phyloP scores from a whole-genome alignment of 2,888 invertebrate species.

The Lasius platythorax region DNA sequence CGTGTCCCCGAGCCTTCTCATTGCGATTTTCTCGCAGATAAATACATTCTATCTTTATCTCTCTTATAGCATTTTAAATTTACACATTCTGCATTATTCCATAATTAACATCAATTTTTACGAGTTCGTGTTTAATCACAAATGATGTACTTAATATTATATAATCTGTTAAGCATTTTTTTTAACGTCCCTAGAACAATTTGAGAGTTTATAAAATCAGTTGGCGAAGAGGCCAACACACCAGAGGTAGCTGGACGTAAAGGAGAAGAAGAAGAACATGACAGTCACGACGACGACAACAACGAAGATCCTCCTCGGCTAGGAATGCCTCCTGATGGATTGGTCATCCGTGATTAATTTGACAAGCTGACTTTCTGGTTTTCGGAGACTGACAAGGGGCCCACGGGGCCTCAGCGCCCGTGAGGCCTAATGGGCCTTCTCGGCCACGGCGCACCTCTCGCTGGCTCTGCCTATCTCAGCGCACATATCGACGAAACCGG shows the following conservation, averaged over 20 bases:
- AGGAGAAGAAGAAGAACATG: slow-evolving; percentile 45
- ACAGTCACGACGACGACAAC: slow-evolving; percentile 62
- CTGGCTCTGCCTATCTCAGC: slow-evolving; percentile 70
- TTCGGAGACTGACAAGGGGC: slow-evolving; percentile 83
- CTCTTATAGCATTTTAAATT: not conserved
- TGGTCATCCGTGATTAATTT: slow-evolving; percentile 86
- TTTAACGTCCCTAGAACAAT: slow-evolving; percentile 1
- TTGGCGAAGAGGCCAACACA: slow-evolving; percentile 24
- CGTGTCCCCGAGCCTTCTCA: slow-evolving; percentile 1
- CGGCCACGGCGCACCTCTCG: slow-evolving; percentile 42
- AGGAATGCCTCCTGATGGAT: slow-evolving; percentile 86
- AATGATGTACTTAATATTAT: not conserved
- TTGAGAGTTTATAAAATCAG: slow-evolving; percentile 2
- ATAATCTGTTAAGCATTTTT: slow-evolving; percentile 21
- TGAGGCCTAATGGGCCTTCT: slow-evolving; percentile 82
- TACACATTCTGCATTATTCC: not conserved
- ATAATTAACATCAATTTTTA: slow-evolving; percentile 16
- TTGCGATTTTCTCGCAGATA: slow-evolving; percentile 9
- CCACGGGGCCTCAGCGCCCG: slow-evolving; percentile 75
- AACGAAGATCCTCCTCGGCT: slow-evolving; percentile 75
- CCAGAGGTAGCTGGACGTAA: slow-evolving; percentile 23
- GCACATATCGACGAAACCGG: slow-evolving; percentile 72
- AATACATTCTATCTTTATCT: slow-evolving; percentile 7
- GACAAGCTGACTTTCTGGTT: slow-evolving; percentile 86
- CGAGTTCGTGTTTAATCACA: slow-evolving; percentile 3